Base-by-base conservation (phyloP, 2,797 vertebrate species). In the Hippoglossus hippoglossus region DNA sequence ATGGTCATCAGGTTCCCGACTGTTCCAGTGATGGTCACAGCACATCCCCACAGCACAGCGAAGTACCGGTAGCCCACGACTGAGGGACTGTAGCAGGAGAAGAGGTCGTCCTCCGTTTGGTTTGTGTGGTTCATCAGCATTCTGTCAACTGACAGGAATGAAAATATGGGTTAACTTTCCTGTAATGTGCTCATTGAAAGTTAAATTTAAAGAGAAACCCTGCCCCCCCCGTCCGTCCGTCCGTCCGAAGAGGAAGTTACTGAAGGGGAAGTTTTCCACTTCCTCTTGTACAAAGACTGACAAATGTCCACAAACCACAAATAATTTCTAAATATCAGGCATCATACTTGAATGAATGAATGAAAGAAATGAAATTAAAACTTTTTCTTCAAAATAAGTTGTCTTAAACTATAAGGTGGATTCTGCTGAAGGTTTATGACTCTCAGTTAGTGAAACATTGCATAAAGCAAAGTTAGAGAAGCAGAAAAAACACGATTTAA, bases 1-100 rank as follows among this genome's bases (percentile, higher is more conserved):
- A 97, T 63, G 15, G 97, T 98, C 91, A 98, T 87, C 74, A 95
- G 63, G 28, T 97, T 98, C 25, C 97, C 97, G 67, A 94, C 44
- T 0, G 95, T 96, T 24, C 97, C 96, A 0, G 90, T 92, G 58
- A 95, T n/a, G 16, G 92, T 92, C 55, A 97, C 96, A 7, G 81
- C 63, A n/a, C 90, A 93, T 0, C 96, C 96, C 96, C 94, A 96
- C 49, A 88, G 67, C 63, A 96, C 96, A 0, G 95, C 95, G 1
- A 96, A 84, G 16, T 96, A 97, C 9, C 94, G 94, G 80, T 97
- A 98, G 15, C 71, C 87, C 34, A 93, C 81, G 11, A 97, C 93
- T 0, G 96, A 96, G 0, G 93, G 84, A 2, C 95, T 91, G 83
- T 95, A 91, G 91, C 96, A 97, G 86, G 96, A 97, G 88, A 97